These are phyloP conservation scores for Phoeniculus purpureus DNA, from an alignment of 2,797 vertebrate genomes.

Conservation along the genomic window DNA sequence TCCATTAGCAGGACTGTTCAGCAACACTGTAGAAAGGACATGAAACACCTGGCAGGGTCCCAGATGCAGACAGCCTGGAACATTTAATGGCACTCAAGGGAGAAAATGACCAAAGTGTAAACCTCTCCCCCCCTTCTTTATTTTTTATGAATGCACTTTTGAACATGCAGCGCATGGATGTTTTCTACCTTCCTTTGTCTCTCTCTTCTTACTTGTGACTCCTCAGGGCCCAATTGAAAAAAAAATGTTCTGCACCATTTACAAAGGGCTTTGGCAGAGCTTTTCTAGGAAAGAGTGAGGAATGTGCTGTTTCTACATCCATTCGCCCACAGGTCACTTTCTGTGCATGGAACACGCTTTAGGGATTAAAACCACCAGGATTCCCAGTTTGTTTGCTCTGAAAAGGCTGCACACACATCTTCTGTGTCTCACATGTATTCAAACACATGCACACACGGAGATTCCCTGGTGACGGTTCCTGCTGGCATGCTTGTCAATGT, in stretches of 20 bases:
- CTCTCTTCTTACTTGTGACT: constrained; percentile 51
- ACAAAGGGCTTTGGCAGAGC: constrained; percentile 45
- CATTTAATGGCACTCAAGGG: constrained; percentile 42
- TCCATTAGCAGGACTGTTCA: constrained; percentile 36
- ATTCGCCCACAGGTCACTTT: background rate
- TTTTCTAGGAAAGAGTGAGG: constrained; percentile 38
- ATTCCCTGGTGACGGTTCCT: background rate
- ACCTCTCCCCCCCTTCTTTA: background rate
- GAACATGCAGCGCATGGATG: background rate
- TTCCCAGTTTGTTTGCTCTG: background rate
- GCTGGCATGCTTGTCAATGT: background rate
- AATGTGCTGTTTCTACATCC: constrained; percentile 24
- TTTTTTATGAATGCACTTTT: constrained; percentile 42
- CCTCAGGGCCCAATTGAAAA: constrained; percentile 46
- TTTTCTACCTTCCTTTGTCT: constrained; percentile 57
- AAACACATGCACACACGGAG: background rate
- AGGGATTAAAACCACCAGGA: constrained; percentile 2
- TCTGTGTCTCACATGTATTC: background rate
- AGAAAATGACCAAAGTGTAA: constrained; percentile 55
- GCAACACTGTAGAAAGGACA: constrained; percentile 6
- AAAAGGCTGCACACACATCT: background rate
- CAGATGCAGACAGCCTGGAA: constrained; percentile 39
- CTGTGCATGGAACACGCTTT: background rate
- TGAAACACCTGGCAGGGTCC: constrained; percentile 45
- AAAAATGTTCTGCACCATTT: constrained; percentile 64